phyloP scores from a whole-genome alignment of 2,888 invertebrate genomes.

The Nysson spinosus region DNA sequence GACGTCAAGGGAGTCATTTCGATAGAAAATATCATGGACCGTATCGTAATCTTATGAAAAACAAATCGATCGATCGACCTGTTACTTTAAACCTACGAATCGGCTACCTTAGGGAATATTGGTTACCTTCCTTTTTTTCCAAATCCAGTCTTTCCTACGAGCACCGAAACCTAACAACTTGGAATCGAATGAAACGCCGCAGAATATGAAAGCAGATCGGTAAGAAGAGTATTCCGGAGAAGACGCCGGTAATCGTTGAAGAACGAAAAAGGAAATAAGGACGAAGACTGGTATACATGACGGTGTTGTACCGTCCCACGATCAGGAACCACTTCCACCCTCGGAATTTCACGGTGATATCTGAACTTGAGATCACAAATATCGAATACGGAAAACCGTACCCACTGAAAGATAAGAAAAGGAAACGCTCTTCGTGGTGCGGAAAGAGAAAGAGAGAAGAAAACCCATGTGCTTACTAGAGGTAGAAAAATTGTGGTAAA shows the following conservation, averaged over 20 bases:
- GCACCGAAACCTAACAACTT: no score
- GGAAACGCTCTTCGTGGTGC: neutral
- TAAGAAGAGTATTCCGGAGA: no score
- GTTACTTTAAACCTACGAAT: neutral
- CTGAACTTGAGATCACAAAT: conserved; percentile 39
- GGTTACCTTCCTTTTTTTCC: no score
- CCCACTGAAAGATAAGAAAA: neutral
- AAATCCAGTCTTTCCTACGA: no score
- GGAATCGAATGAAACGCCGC: no score
- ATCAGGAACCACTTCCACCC: conserved; percentile 35
- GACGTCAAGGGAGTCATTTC: neutral
- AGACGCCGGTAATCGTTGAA: no score
- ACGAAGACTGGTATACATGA: no score
- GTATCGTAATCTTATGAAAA: conserved; percentile 15
- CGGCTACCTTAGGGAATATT: no score
- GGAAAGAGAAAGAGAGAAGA: neutral
- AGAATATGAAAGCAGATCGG: no score
- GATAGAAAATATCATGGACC: neutral
- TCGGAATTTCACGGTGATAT: conserved; percentile 36
- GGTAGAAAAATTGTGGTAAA: conserved; percentile 19
- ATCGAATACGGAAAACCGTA: conserved; percentile 23
- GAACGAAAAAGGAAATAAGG: no score
- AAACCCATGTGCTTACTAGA: neutral
- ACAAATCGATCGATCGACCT: conserved; percentile 27
- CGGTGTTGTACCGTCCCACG: no score